Evolutionary conservation across 2,113 vertebrate species (phyloP), one percentile per base, ranked within the genome.

Genomic region (Acrocephalus arundinaceus): DNA sequence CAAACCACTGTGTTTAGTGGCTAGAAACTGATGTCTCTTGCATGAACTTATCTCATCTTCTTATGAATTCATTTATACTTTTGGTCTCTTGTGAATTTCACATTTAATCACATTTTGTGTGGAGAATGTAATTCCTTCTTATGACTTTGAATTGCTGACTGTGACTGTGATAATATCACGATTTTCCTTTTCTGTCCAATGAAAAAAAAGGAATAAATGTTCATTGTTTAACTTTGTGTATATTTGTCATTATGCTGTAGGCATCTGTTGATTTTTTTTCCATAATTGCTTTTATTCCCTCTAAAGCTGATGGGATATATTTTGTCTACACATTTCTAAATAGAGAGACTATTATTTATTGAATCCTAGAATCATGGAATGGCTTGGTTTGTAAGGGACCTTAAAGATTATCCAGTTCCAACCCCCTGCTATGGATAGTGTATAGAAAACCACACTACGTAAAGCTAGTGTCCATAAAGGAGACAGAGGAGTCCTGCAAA

Each of bases 71-170:
- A 79, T 93, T 93, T 94, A 89, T 85, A 63, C 31, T 75, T 89
- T 66, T 4, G 5, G 54, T 94, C 87, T 76, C 66, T 57, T 76
- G 85, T 94, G 78, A 76, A 31, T 89, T 95, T 85, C 67, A 41
- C 21, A 39, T 82, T 94, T 94, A 87, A 93, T 94, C 48, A 79
- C 28, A 87, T 91, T 94, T 89, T 87, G 22, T 87, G 37, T 79
- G 92, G 45, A 96, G 66, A 95, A 83, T 87, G 14, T 91, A 95
- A 91, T 95, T 90, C n/a, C 66, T 91, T 81, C 73, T 57, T 52
- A 87, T 66, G 41, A 61, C 65, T 91, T 96, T 87, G 66, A 85
- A 85, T 94, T 94, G 41, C 49, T 85, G 17, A 68, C 77, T 75
- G 39, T 58, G 33, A 52, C 61, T 81, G 20, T 63, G 45, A 21